phyloP scores from a whole-genome alignment of 2,797 vertebrate genomes.

The Aquila chrysaetos region DNA sequence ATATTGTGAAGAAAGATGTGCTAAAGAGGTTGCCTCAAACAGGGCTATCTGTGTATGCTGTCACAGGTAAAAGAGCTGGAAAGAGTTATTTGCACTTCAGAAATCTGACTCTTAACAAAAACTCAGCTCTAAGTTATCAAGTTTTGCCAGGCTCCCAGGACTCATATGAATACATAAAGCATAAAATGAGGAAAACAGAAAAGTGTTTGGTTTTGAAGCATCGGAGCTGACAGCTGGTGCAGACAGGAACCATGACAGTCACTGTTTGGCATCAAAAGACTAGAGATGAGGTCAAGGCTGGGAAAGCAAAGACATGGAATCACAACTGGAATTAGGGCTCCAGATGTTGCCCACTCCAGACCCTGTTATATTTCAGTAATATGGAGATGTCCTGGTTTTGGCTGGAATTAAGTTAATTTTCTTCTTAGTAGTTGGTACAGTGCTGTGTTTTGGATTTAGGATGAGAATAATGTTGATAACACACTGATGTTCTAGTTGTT shows the following conservation, averaged over 20 bases:
- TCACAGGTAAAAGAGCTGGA: neutral
- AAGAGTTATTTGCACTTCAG: neutral
- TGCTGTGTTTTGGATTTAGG: too few species aligned
- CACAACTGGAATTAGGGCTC: neutral
- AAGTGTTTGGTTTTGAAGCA: neutral
- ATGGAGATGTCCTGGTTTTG: neutral
- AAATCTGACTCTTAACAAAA: neutral
- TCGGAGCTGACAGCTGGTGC: neutral
- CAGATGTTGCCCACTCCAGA: neutral
- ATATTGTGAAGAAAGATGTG: neutral
- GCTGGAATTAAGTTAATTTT: too few species aligned
- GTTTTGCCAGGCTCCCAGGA: neutral
- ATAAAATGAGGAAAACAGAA: neutral
- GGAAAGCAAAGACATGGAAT: neutral
- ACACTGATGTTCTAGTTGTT: too few species aligned
- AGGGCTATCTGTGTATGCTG: neutral
- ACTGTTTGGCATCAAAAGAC: neutral
- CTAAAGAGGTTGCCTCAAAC: neutral
- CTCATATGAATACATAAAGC: accelerated
- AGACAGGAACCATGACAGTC: neutral
- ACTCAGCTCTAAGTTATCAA: accelerated
- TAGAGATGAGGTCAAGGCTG: neutral
- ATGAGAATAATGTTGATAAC: too few species aligned
- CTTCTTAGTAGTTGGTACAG: too few species aligned
- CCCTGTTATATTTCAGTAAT: neutral